A percentile compares a stretch with the other conserved stretches of the same genome.
Conservation (phyloP, 30 jellyfish, hydroid and myxozoan genomes). For the Clytia hemisphaerica region DNA sequence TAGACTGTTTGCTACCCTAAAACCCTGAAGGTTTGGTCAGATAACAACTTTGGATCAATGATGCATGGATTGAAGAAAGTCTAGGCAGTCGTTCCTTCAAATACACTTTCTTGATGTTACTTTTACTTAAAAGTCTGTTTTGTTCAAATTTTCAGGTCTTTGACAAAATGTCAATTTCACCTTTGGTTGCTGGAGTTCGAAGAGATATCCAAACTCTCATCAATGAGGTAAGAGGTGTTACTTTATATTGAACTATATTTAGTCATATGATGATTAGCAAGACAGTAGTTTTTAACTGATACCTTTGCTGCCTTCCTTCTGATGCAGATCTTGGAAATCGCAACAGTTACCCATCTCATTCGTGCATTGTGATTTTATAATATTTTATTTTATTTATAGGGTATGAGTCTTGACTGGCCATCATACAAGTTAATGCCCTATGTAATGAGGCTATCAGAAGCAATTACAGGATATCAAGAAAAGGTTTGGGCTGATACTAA, state of each 20-base stretch:
- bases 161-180: constrained; percentile 48
- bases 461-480: constrained; percentile 88
- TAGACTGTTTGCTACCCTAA: too few relatives aligned
- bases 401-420: constrained; percentile 88
- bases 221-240: constrained; percentile 42
- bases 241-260: neutral
- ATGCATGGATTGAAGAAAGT: too few relatives aligned
- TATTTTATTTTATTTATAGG: constrained; percentile 36
- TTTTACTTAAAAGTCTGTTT: too few relatives aligned
- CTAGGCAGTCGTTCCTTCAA: too few relatives aligned
- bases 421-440: constrained; percentile 96
- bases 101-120: too few relatives aligned
- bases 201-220: constrained; percentile 72
- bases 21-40: too few relatives aligned
- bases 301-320: neutral
- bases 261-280: neutral
- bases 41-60: too few relatives aligned
- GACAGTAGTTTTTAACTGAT: neutral
- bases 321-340: too few relatives aligned
- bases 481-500: constrained; percentile 39
- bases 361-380: too few relatives aligned
- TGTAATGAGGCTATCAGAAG: constrained; percentile 81
- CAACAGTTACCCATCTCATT: too few relatives aligned
- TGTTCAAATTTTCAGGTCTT: too few relatives aligned
- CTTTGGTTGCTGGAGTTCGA: constrained; percentile 91